Evolutionary conservation across 1,140 invertebrate species (phyloP), one percentile per base, ranked within the genome.

Genomic region (Cherax quadricarinatus): DNA sequence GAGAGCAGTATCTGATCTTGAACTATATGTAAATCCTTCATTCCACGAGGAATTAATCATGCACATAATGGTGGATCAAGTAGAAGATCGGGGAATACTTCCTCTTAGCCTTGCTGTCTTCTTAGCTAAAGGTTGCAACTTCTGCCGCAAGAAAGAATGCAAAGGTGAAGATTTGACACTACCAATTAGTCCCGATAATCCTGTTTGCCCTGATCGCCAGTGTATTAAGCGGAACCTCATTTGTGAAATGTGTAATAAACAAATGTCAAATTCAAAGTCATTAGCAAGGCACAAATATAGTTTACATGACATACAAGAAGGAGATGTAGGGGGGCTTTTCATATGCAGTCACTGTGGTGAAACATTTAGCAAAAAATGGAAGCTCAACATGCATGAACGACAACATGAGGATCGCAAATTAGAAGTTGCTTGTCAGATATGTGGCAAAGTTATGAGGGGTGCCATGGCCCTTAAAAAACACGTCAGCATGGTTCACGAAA

Each of bases 261-360:
- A 93, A 62, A 93, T 93, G 93, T 92, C 91, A 16, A 93, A 91
- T 80, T 92, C 91, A 16, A 93, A 93, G 86, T 92, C 91, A 30
- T 62, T 93, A 78, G 91, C 91, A 82, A 86, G 93, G 60, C 93
- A 93, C 51, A 93, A 92, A 73, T 92, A 93, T 79, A 92, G 93
- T 53, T 86, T 93, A 21, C 93, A 93, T 88, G 93, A 93, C 70
- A 92, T 93, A 21, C 89, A 93, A 14, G 87, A 86, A 2, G 93
- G 93, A 24, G 93, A 93, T 51, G 53, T 88, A 10, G 90, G 75
- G 10, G 93, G 93, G 4, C 57, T 93, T 5, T 93, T 92, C 57
- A 93, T 93, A n/a, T 93, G 93, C 62, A 93, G 93, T 83, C 93
- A 93, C 53, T 93, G 93, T 70, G 93, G 93, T 48, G 93, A 93